phyloP scores from a whole-genome alignment of 2,888 invertebrate genomes.

The Chloroclysta siterata region DNA sequence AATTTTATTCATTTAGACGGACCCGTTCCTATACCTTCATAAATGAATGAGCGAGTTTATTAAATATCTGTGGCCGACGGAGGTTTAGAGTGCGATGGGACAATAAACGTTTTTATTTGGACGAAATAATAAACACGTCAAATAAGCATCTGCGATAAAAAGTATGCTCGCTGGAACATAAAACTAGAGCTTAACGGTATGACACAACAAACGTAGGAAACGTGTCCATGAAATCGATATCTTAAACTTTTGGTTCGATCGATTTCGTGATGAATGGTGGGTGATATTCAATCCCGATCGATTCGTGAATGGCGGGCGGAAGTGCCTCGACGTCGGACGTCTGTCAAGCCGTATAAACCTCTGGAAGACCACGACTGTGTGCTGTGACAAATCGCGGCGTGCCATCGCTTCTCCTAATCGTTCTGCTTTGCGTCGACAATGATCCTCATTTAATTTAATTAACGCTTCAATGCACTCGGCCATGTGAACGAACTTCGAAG shows the following conservation, averaged over 20 bases:
- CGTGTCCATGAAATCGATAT: conserved; percentile 76
- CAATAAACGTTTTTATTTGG: conserved; percentile 28
- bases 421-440: conserved; percentile 67
- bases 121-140: conserved; percentile 33
- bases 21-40: conserved; percentile 69
- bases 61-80: conserved; percentile 27
- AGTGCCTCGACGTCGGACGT: conserved; percentile 49
- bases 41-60: conserved; percentile 76
- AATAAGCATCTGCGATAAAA: conserved; percentile 32
- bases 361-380: conserved; percentile 53
- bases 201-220: conserved; percentile 55
- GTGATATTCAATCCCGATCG: conserved; percentile 72
- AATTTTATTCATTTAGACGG: conserved; percentile 84
- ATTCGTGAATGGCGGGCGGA: conserved; percentile 78
- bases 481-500: conserved; percentile 58
- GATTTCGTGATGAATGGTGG: conserved; percentile 77
- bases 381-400: conserved; percentile 79
- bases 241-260: conserved; percentile 72
- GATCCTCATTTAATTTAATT: conserved; percentile 77
- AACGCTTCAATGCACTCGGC: conserved; percentile 67
- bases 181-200: conserved; percentile 45
- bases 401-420: conserved; percentile 65
- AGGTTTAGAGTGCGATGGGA: conserved; percentile 14
- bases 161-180: conserved; percentile 26
- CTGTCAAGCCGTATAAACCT: conserved; percentile 46